phyloP scores from a whole-genome alignment of 2,888 invertebrate genomes.

The Hypselothyrea guttata region DNA sequence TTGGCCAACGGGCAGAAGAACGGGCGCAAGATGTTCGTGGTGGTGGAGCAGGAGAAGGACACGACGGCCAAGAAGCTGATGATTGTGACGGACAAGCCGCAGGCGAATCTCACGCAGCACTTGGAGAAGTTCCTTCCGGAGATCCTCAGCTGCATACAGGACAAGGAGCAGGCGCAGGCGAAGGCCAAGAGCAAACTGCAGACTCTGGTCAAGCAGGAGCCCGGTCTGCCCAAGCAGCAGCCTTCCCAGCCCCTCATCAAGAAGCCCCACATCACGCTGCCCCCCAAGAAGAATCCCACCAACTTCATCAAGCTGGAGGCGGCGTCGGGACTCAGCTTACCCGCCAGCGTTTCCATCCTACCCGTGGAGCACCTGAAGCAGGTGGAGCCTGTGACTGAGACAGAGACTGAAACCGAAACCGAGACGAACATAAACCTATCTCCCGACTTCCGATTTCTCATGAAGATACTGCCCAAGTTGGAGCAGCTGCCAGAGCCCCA shows the following conservation, averaged over 20 bases:
- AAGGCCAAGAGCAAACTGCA: conserved; percentile 22
- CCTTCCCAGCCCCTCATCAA: background rate
- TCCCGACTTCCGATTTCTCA: conserved; percentile 80
- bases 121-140: conserved; percentile 80
- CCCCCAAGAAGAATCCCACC: conserved; percentile 79
- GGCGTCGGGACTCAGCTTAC: conserved; percentile 9
- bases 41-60: conserved; percentile 75
- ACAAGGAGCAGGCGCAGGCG: conserved; percentile 51
- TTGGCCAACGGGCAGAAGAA: conserved; percentile 41
- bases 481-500: conserved; percentile 80
- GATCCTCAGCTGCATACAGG: conserved; percentile 77
- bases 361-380: conserved; percentile 28
- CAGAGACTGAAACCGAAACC: conserved; percentile 21
- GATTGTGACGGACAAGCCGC: conserved; percentile 77
- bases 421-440: conserved; percentile 79
- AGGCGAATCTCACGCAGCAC: conserved; percentile 72
- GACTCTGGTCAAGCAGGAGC: conserved; percentile 25
- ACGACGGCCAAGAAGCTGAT: conserved; percentile 74
- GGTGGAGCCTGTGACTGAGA: background rate
- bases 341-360: conserved; percentile 25
- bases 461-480: conserved; percentile 80
- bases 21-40: conserved; percentile 75
- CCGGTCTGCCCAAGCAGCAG: background rate
- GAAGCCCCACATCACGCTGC: conserved; percentile 74
- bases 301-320: conserved; percentile 52